Percentiles rank a stretch among this genome's conserved stretches.
Evolutionary conservation across 2,888 invertebrate species (phyloP).

Genomic region (Orthosia gracilis): DNA sequence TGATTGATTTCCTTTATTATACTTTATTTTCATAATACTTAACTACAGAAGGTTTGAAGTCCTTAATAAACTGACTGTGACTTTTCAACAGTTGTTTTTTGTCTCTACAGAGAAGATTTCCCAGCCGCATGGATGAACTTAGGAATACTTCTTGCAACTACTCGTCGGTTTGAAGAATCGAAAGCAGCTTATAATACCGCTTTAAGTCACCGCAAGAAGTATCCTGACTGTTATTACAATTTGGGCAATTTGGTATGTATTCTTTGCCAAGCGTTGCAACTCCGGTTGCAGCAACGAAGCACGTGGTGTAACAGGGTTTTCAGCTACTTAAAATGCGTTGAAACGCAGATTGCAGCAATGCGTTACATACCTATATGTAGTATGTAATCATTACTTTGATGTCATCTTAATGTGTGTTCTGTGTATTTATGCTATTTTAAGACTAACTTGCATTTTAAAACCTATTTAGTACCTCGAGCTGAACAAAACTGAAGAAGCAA

Average conservation of each 20-base stretch:
- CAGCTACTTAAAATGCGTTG: no score
- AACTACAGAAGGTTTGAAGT: no score
- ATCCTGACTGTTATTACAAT: slow-evolving; percentile 98
- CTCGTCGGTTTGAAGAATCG: slow-evolving; percentile 93
- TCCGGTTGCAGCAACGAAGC: background rate
- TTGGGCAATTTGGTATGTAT: slow-evolving; percentile 96
- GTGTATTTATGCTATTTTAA: background rate
- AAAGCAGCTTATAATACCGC: slow-evolving; percentile 95
- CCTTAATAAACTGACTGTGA: background rate
- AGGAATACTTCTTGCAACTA: slow-evolving; percentile 96
- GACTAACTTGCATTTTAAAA: background rate
- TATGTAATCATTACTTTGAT: background rate
- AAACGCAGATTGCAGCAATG: background rate
- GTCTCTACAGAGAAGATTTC: slow-evolving; percentile 93
- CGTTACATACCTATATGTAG: background rate
- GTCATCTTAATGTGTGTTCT: background rate
- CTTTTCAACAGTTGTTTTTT: background rate
- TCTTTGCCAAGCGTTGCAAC: background rate
- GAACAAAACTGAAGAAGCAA: slow-evolving; percentile 94
- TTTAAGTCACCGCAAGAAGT: slow-evolving; percentile 94
- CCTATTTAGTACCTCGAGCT: slow-evolving; percentile 94
- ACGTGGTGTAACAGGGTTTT: background rate
- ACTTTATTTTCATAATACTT: no score
- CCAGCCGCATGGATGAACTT: slow-evolving; percentile 99
- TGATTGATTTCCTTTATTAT: no score